Conservation (phyloP, 2,113 vertebrate genomes). For the Suncus etruscus region DNA sequence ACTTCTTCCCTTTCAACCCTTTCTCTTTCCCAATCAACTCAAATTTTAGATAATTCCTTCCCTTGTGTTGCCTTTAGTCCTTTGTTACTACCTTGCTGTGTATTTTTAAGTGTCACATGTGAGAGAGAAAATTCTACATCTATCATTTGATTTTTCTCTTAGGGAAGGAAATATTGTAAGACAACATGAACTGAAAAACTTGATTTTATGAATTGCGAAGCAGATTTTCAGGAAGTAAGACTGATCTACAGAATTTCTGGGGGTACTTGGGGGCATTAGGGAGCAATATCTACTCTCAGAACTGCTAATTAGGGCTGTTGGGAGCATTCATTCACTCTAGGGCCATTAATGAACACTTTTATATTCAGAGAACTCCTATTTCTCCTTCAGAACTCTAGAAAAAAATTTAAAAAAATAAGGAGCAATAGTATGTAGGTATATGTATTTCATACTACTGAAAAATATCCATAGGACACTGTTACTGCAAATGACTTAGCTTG, state of each 20-base stretch:
- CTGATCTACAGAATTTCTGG: not conserved
- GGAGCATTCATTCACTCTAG: too few relatives aligned
- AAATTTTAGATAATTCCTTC: too few relatives aligned
- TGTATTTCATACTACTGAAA: not conserved
- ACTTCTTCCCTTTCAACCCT: too few relatives aligned
- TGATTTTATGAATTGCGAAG: not conserved
- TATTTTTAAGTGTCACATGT: too few relatives aligned
- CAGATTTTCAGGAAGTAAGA: not conserved
- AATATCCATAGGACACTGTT: not conserved
- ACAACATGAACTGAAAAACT: not conserved
- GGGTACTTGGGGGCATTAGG: too few relatives aligned
- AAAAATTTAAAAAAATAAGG: not conserved
- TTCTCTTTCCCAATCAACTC: too few relatives aligned
- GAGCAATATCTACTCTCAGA: not conserved
- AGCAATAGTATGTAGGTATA: not conserved
- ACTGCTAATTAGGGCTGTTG: rapidly evolving
- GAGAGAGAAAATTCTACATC: too few relatives aligned
- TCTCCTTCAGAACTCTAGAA: not conserved
- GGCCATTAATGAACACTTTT: too few relatives aligned
- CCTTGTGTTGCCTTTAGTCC: too few relatives aligned
- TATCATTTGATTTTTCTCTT: not conserved
- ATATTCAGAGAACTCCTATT: not conserved
- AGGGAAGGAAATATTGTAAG: slow-evolving; percentile 29
- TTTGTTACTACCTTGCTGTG: too few relatives aligned
- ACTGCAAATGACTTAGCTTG: not conserved